Conservation (phyloP, 2,888 invertebrate species). For the Uloborus plumipes region DNA sequence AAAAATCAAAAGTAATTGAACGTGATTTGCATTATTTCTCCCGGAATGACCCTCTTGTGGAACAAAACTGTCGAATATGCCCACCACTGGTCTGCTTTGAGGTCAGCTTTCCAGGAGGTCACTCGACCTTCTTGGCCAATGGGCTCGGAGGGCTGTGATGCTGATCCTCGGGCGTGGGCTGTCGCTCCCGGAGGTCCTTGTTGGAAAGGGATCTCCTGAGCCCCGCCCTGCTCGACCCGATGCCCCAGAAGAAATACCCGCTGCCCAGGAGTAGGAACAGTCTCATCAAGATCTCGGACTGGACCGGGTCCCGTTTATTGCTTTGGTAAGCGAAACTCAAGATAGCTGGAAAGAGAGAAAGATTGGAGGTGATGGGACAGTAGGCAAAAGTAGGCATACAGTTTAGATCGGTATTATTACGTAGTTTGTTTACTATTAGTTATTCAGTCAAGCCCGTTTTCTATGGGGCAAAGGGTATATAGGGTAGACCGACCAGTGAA, state of each 20-base stretch:
- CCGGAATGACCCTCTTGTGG: too few species aligned
- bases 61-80: not conserved
- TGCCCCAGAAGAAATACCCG: constrained; percentile 62
- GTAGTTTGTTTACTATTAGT: too few species aligned
- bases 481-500: too few species aligned
- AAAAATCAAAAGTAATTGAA: too few species aligned
- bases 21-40: too few species aligned
- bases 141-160: constrained; percentile 25
- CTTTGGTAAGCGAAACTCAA: constrained; percentile 33
- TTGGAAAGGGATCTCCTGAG: constrained; percentile 65
- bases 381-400: too few species aligned
- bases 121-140: constrained; percentile 27
- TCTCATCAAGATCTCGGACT: constrained; percentile 29
- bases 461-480: too few species aligned
- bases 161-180: constrained; percentile 36
- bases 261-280: constrained; percentile 50
- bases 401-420: too few species aligned
- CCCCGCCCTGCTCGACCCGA: constrained; percentile 65
- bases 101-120: not conserved
- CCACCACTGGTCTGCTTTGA: not conserved
- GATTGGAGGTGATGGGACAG: not conserved
- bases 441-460: too few species aligned
- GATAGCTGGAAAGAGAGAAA: constrained; percentile 20
- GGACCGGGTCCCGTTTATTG: constrained; percentile 35
- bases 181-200: constrained; percentile 61